These are phyloP conservation scores for Grus americana DNA, from an alignment of 2,113 vertebrate genomes.

Conservation along the genomic window DNA sequence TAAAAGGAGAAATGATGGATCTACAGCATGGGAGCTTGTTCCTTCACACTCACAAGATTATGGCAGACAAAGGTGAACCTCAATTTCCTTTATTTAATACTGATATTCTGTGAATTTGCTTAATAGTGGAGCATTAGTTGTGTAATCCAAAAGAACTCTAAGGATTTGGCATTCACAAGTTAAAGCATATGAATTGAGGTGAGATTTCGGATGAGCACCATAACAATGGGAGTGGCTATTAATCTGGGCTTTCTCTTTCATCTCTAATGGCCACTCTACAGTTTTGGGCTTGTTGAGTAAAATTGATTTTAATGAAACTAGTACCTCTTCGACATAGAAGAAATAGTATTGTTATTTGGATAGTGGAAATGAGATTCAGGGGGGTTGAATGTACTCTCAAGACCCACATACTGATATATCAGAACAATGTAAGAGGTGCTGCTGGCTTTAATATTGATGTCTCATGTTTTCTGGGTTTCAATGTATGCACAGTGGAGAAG, in stretches of 20 bases:
- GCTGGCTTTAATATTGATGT: background rate
- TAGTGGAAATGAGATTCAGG: background rate
- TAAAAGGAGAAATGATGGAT: conserved; percentile 98
- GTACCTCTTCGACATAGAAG: background rate
- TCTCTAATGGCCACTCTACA: background rate
- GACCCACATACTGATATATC: fast-evolving
- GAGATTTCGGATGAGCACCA: background rate
- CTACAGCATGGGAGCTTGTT: conserved; percentile 94
- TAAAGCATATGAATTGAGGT: background rate
- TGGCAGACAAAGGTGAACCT: conserved; percentile 88
- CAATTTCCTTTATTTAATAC: background rate
- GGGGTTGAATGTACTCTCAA: background rate
- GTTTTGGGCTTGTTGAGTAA: background rate
- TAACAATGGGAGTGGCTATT: background rate
- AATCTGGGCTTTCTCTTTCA: background rate
- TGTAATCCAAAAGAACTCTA: background rate
- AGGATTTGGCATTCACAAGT: background rate
- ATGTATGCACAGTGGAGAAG: background rate
- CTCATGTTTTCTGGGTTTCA: fast-evolving
- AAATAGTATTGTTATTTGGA: background rate
- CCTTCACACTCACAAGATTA: conserved; percentile 91
- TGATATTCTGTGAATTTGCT: background rate
- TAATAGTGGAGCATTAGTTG: background rate
- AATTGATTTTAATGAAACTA: background rate
- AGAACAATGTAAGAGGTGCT: background rate